Evolutionary conservation across 2,113 vertebrate species (phyloP).

Genomic region (Lepidothrix coronata): DNA sequence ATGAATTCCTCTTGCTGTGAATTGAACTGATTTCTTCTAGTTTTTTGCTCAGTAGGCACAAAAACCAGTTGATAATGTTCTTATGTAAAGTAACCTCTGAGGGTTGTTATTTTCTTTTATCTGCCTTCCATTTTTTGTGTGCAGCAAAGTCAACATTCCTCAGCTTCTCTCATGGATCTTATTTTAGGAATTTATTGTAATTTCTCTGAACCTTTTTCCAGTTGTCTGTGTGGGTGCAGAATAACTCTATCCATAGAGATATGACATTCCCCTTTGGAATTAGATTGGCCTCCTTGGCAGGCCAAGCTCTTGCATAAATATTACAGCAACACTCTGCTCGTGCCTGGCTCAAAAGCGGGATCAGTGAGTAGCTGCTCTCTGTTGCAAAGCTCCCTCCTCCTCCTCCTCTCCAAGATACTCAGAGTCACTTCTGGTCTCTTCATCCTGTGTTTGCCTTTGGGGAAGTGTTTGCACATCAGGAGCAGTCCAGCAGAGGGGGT

Average conservation of each 20-base stretch:
- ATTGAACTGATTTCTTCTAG: neutral
- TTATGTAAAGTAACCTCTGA: neutral
- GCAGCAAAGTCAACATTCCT: neutral
- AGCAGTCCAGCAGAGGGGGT: conserved; percentile 62
- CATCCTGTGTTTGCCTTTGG: neutral
- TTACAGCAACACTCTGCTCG: neutral
- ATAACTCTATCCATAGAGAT: too few species aligned
- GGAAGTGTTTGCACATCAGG: neutral
- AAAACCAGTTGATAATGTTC: neutral
- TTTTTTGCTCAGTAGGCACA: neutral
- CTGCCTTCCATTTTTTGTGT: neutral
- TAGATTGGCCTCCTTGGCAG: neutral
- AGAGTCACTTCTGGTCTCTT: neutral
- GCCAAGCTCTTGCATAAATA: neutral
- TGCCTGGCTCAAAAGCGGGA: neutral
- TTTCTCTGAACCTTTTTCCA: neutral
- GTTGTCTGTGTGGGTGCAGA: neutral
- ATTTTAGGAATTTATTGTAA: neutral
- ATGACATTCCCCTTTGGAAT: neutral
- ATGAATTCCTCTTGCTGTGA: neutral
- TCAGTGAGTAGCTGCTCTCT: neutral
- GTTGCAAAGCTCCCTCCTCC: neutral
- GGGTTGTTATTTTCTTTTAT: neutral
- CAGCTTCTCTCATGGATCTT: accelerated
- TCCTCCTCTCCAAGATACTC: neutral